phyloP scores from a whole-genome alignment of 2,888 invertebrate species.

The Drosophila gaucha region DNA sequence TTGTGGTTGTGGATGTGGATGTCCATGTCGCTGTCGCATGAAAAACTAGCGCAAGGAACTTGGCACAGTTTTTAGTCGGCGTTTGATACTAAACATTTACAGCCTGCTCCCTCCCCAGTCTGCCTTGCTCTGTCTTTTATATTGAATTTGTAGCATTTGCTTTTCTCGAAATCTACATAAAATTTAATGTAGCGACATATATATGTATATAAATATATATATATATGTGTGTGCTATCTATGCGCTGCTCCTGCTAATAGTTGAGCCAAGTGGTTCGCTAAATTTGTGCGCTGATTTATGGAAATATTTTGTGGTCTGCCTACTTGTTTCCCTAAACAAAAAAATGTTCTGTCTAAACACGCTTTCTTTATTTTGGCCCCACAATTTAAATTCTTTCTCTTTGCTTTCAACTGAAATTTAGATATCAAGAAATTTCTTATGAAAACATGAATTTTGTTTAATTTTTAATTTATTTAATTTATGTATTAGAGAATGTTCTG shows the following conservation, averaged over 20 bases:
- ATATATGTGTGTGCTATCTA: conserved; percentile 2
- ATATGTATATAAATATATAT: conserved; percentile 13
- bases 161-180: conserved; percentile 45
- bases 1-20: conserved; percentile 37
- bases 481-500: too few relatives aligned
- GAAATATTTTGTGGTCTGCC: conserved; percentile 48
- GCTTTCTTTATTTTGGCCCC: too few relatives aligned
- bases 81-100: conserved; percentile 53
- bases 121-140: conserved; percentile 38
- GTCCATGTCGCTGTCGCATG: conserved; percentile 72
- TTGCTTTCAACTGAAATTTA: not conserved
- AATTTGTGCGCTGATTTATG: conserved; percentile 73
- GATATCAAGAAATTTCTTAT: not conserved
- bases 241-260: conserved; percentile 52
- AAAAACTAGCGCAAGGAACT: conserved; percentile 75
- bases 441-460: conserved; percentile 1
- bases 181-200: conserved; percentile 66
- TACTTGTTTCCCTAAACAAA: conserved; percentile 47
- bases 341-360: not conserved
- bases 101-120: not conserved
- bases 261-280: conserved; percentile 47
- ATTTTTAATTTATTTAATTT: conserved; percentile 1
- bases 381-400: too few relatives aligned
- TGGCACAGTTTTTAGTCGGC: conserved; percentile 76
- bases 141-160: conserved; percentile 43